Conservation (phyloP, 2,797 vertebrate genomes). For the Pyrocephalus nanus region DNA sequence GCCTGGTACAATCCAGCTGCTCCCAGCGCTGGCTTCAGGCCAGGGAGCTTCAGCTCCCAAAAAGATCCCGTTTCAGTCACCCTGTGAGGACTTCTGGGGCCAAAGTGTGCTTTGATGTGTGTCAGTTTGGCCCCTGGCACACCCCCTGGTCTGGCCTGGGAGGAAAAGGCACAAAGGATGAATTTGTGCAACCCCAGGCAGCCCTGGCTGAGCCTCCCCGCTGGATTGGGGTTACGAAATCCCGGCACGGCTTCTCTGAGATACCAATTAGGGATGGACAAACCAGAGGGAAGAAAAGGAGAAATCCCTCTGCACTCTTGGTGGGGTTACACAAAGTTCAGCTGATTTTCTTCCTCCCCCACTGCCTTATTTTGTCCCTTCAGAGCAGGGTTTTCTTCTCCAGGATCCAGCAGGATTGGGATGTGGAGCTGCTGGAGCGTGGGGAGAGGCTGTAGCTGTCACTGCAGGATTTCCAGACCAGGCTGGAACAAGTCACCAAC, state of each 20-base stretch:
- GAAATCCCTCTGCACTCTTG: slow-evolving; percentile 42
- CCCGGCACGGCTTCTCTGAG: background rate
- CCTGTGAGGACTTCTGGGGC: background rate
- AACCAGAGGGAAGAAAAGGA: slow-evolving; percentile 52
- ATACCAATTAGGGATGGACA: slow-evolving; percentile 63
- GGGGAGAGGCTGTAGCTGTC: background rate
- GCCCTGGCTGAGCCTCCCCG: background rate
- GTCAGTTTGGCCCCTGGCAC: background rate
- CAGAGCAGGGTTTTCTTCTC: background rate
- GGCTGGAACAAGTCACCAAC: background rate
- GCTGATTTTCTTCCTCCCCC: background rate
- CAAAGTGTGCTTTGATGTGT: background rate
- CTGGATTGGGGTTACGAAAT: background rate
- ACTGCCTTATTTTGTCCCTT: background rate
- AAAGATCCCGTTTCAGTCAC: background rate
- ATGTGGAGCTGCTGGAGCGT: background rate
- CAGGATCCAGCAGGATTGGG: background rate
- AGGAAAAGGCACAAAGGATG: background rate
- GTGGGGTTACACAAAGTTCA: slow-evolving; percentile 50
- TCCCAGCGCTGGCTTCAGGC: background rate
- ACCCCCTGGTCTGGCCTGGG: background rate
- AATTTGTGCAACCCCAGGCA: background rate
- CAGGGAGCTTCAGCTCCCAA: background rate
- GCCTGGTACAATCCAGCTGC: accelerated
- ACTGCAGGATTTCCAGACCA: background rate